Conservation (phyloP, 2,113 vertebrate genomes). For the Choloepus hoffmanni region DNA sequence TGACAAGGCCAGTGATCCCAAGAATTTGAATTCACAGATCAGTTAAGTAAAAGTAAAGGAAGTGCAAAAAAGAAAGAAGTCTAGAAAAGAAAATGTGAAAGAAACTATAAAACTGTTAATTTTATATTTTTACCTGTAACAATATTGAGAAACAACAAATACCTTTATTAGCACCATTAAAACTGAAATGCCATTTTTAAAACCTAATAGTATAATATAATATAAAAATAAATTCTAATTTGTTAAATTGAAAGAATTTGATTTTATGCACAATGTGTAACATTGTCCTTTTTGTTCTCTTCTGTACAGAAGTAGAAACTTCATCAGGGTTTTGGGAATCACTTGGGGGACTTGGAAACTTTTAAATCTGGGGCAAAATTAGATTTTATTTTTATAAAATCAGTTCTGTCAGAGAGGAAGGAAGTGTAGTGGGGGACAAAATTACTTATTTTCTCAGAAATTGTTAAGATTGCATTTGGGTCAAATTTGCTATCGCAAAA, state of each 20-base stretch:
- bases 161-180: not conserved
- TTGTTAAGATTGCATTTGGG: conserved; percentile 79
- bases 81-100: not conserved
- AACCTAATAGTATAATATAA: not conserved
- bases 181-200: not conserved
- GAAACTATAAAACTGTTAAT: not conserved
- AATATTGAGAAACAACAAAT: not conserved
- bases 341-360: conserved; percentile 67
- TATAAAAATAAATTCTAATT: not conserved
- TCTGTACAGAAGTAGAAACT: conserved; percentile 59
- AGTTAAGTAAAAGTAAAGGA: not conserved
- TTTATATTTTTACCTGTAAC: not conserved
- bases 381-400: conserved; percentile 80
- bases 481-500: conserved; percentile 69
- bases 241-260: not conserved
- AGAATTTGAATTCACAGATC: not conserved
- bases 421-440: conserved; percentile 29
- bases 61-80: not conserved
- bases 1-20: not conserved
- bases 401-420: conserved; percentile 64
- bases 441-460: conserved; percentile 66
- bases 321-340: conserved; percentile 68
- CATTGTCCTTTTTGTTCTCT: conserved; percentile 35
- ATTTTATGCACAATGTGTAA: not conserved
- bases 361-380: conserved; percentile 80